Conservation (phyloP, 2,888 invertebrate genomes). For the Patella depressa region DNA sequence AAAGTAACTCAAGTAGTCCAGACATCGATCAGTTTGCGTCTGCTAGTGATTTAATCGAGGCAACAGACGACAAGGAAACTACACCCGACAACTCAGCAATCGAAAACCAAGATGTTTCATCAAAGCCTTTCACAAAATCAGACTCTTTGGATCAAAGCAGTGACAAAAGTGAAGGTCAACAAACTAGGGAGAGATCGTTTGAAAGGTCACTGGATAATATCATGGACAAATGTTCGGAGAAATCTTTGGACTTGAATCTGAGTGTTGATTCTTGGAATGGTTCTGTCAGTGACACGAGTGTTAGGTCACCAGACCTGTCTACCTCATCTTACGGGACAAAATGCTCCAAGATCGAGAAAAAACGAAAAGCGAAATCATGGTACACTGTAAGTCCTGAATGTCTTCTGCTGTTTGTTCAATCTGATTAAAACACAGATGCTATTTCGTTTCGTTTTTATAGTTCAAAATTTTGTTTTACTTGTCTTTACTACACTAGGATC, state of each 20-base stretch:
- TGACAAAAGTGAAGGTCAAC: conserved; percentile 10
- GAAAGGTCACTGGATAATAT: conserved; percentile 61
- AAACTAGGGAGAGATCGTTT: conserved; percentile 53
- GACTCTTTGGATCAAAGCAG: conserved; percentile 22
- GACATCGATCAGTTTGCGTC: too few species aligned
- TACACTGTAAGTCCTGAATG: conserved; percentile 59
- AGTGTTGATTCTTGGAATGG: conserved; percentile 49
- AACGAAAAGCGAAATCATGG: conserved; percentile 62
- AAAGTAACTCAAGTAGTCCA: too few species aligned
- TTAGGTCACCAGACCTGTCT: conserved; percentile 31
- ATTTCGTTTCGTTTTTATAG: not conserved
- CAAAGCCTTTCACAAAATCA: not conserved
- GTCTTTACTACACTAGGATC: too few species aligned
- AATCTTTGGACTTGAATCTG: conserved; percentile 51
- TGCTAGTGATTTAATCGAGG: too few species aligned
- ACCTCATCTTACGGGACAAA: conserved; percentile 24
- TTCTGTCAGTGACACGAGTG: conserved; percentile 41
- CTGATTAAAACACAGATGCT: too few species aligned
- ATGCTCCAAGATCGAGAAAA: conserved; percentile 50
- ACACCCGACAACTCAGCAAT: conserved; percentile 11
- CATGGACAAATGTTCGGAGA: conserved; percentile 60
- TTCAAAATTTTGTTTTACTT: not conserved
- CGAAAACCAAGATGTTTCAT: not conserved
- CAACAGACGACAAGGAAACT: not conserved
- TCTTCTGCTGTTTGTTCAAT: too few species aligned